These are phyloP conservation scores for Neosilurus hyrtlii DNA, from an alignment of 2,797 vertebrate genomes.

Conservation along the genomic window DNA sequence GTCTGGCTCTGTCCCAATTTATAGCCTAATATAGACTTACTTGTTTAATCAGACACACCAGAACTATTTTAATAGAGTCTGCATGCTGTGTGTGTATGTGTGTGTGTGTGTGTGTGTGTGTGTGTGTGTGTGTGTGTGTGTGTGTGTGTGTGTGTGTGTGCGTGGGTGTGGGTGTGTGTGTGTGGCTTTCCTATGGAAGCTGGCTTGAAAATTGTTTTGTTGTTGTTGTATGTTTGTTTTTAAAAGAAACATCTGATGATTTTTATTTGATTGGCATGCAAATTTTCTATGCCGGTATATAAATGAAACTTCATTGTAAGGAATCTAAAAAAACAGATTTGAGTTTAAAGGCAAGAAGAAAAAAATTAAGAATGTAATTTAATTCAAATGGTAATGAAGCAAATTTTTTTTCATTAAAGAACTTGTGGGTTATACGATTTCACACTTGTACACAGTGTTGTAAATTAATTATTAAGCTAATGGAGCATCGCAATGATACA, in stretches of 20 bases:
- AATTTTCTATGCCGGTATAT: not conserved
- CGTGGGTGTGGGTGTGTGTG: conserved; percentile 9
- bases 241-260: not conserved
- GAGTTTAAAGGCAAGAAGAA: not conserved
- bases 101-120: conserved; percentile 11
- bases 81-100: not conserved
- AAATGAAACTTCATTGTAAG: not conserved
- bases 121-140: no score
- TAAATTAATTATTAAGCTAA: conserved; percentile 35
- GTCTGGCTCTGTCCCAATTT: conserved; percentile 17
- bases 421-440: conserved; percentile 18
- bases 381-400: conserved; percentile 21
- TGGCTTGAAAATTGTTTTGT: not conserved
- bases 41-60: conserved; percentile 21
- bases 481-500: conserved; percentile 26
- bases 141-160: not conserved
- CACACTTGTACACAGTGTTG: conserved; percentile 9
- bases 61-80: conserved; percentile 31
- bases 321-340: not conserved
- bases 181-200: not conserved
- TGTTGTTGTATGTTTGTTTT: not conserved
- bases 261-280: not conserved
- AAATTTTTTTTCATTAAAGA: conserved; percentile 21
- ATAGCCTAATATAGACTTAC: conserved; percentile 29
- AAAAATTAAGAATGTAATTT: not conserved